These are phyloP conservation scores for Cantharis rustica DNA, from an alignment of 2,888 invertebrate genomes.

Conservation along the genomic window DNA sequence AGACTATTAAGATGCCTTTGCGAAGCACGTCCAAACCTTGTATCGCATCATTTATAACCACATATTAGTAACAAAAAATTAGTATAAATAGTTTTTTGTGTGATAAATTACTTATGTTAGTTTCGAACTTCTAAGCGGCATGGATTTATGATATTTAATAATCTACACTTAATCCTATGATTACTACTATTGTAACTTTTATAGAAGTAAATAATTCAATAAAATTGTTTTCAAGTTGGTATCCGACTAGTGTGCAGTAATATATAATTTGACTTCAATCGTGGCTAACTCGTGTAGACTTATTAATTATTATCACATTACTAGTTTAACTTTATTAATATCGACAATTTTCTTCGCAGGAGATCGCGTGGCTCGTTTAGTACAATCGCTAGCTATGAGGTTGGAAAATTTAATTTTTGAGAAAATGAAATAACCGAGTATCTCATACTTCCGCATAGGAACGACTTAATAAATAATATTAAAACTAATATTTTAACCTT, in stretches of 20 bases:
- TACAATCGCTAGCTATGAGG: too few species aligned
- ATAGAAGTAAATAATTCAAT: conserved; percentile 14
- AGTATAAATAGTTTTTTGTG: neutral
- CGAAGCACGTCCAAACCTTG: neutral
- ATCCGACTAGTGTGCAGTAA: neutral
- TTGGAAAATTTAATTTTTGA: too few species aligned
- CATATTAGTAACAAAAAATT: neutral
- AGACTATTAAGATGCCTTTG: neutral
- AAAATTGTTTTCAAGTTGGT: conserved; percentile 13
- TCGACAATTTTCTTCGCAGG: neutral
- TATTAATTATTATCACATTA: neutral
- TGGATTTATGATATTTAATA: conserved; percentile 30
- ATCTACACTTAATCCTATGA: conserved; percentile 23
- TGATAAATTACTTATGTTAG: conserved; percentile 7
- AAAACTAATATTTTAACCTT: too few species aligned
- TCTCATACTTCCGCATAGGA: too few species aligned
- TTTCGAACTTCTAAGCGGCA: conserved; percentile 24
- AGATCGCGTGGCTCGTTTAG: too few species aligned
- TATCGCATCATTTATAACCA: neutral
- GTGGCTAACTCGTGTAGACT: neutral
- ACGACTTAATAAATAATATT: too few species aligned
- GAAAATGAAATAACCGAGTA: too few species aligned
- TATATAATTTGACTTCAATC: conserved; percentile 1
- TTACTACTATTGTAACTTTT: conserved; percentile 25
- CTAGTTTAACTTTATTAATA: neutral